Conservation (phyloP, 2,113 vertebrate species). For the Athene cunicularia region DNA sequence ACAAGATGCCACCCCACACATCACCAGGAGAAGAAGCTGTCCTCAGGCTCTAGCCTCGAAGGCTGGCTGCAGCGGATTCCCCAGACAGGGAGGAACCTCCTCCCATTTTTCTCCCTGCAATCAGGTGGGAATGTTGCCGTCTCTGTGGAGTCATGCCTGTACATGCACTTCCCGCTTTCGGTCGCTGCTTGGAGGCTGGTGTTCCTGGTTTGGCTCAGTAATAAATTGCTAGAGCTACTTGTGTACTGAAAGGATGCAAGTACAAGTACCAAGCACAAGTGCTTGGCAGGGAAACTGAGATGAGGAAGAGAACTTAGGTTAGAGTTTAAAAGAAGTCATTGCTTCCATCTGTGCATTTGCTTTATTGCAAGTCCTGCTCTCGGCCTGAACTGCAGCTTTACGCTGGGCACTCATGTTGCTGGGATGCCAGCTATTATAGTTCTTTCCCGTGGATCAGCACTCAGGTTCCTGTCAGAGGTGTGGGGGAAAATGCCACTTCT, state of each 20-base stretch:
- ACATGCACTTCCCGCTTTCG: neutral
- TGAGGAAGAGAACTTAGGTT: neutral
- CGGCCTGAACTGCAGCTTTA: neutral
- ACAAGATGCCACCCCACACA: neutral
- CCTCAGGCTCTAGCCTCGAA: neutral
- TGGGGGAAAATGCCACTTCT: neutral
- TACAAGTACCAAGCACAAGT: neutral
- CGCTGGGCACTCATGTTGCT: neutral
- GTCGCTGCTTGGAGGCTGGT: neutral
- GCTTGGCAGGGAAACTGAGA: neutral
- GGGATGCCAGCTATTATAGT: neutral
- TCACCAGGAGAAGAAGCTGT: neutral
- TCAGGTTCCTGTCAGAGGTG: neutral
- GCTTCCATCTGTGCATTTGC: neutral
- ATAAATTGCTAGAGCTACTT: neutral
- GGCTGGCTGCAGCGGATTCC: neutral
- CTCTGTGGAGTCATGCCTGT: neutral
- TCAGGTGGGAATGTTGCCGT: neutral
- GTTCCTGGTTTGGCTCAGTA: neutral
- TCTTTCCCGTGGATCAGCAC: neutral
- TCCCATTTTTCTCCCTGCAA: neutral
- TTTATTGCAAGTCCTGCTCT: neutral
- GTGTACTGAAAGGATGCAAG: neutral
- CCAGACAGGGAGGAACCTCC: neutral
- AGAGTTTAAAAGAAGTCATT: neutral